Percentiles rank a stretch among this genome's conserved stretches.
Evolutionary conservation across 2,113 vertebrate species (phyloP).

Genomic region (Otis tarda): DNA sequence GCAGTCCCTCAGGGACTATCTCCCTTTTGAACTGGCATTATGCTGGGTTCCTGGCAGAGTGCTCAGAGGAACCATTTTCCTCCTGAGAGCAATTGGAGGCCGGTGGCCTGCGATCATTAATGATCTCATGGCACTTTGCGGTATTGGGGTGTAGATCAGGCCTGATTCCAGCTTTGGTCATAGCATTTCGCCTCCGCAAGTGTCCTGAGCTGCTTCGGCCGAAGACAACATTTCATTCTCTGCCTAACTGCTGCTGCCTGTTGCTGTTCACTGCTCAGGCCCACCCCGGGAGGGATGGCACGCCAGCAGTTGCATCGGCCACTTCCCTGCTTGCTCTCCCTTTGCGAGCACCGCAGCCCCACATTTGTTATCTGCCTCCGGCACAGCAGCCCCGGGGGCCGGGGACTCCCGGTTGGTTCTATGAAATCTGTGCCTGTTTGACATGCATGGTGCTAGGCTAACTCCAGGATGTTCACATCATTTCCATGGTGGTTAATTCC

Average conservation of each 20-base stretch:
- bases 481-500: neutral
- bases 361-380: neutral
- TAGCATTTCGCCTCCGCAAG: neutral
- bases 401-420: neutral
- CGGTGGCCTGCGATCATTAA: neutral
- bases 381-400: fast-evolving
- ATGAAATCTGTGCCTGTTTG: neutral
- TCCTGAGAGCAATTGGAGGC: neutral
- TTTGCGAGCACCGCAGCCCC: neutral
- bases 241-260: neutral
- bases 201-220: neutral
- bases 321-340: neutral
- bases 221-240: neutral
- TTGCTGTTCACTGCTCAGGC: neutral
- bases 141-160: neutral
- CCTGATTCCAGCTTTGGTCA: neutral
- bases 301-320: fast-evolving
- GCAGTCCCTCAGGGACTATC: neutral
- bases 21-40: constrained; percentile 8
- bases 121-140: neutral
- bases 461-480: neutral
- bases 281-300: neutral
- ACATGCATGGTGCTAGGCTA: neutral
- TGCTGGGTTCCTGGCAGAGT: neutral
- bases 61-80: constrained; percentile 3